Base-by-base conservation (phyloP, 2,113 vertebrate species). In the Chrysemys picta region DNA sequence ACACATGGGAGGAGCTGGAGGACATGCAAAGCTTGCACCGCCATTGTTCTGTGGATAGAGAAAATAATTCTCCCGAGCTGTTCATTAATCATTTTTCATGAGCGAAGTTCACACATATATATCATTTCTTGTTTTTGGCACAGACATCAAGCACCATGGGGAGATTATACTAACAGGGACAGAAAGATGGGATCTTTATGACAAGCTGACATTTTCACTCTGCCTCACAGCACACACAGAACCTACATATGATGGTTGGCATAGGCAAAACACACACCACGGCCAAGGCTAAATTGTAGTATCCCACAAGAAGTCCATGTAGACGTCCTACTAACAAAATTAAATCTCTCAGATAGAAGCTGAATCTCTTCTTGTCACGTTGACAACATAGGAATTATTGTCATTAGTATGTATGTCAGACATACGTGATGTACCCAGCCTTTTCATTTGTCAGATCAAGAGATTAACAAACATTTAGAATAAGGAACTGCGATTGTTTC, bases 271-370 rank as follows among this genome's bases (percentile, higher is more conserved):
- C 50, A 76, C 57, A 57, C 84, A 52, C 79, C 56, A 57, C 52
- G 53, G 54, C 31, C 82, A 85, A 65, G 83, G 42, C 47, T 80
- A 56, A 76, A 86, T 47, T n/a, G 21, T 42, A 86, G 84, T 52
- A 21, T 79, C 21, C 13, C 31, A 2, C 14, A 57, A 79, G 78
- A 69, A 21, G 10, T 4, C 80, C n/a, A 10, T 0, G 0, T 75
- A 85, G 85, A 52, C 38, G 56, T 82, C 84, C 22, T 8, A 52
- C 0, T 21, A 79, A 31, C 75, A 69, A 83, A 90, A 91, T n/a
- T 54, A 75, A 95, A 90, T 85, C 82, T 7, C 90, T 88, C 53
- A 3, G 72, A 65, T 62, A 78, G 86, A 89, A 91, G 49, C 85
- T 8, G 84, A 80, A 79, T 62, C 89, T 93, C 72, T 93, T 80